A percentile compares a stretch with the other conserved stretches of the same genome.
phyloP scores from a whole-genome alignment of 2,888 invertebrate species.

The Parnassius mnemosyne region DNA sequence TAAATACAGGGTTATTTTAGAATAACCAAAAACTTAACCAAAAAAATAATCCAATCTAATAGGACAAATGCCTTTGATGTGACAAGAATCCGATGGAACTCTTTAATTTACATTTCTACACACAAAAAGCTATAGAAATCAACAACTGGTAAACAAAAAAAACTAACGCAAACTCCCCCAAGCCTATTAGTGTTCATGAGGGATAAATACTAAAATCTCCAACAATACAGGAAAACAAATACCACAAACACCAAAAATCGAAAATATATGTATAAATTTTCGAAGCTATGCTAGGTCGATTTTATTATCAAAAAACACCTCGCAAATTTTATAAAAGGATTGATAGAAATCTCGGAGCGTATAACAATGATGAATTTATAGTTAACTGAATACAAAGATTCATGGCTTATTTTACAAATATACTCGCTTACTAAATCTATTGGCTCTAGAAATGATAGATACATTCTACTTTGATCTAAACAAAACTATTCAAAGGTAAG shows the following conservation, averaged over 20 bases:
- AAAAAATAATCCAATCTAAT: conserved; percentile 29
- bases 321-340: conserved; percentile 28
- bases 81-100: conserved; percentile 33
- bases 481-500: conserved; percentile 23
- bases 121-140: conserved; percentile 35
- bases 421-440: conserved; percentile 29
- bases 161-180: conserved; percentile 15
- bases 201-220: conserved; percentile 9
- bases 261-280: conserved; percentile 24
- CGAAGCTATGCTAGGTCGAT: conserved; percentile 19
- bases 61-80: conserved; percentile 34
- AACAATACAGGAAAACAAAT: conserved; percentile 9
- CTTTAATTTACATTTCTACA: conserved; percentile 26
- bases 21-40: conserved; percentile 9
- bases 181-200: conserved; percentile 25
- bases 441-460: conserved; percentile 24
- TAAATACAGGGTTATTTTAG: no score
- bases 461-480: conserved; percentile 27
- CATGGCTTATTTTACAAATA: no score
- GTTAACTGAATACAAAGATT: no score
- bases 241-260: conserved; percentile 15
- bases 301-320: conserved; percentile 30
- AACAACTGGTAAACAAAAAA: conserved; percentile 30
- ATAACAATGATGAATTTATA: no score
- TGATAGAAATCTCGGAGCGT: no score